phyloP scores from a whole-genome alignment of 2,113 vertebrate species.

The Candoia aspera region DNA sequence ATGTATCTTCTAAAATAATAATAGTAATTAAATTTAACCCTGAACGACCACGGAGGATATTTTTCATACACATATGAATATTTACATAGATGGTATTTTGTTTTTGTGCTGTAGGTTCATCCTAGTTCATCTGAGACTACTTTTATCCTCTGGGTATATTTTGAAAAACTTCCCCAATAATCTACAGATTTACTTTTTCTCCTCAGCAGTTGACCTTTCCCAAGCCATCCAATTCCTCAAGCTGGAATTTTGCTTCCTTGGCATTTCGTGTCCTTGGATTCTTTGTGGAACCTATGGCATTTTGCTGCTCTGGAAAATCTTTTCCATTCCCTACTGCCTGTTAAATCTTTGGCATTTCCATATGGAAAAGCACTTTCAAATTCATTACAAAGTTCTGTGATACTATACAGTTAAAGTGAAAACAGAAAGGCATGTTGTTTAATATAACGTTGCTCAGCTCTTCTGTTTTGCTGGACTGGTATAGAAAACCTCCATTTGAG shows the following conservation, averaged over 20 bases:
- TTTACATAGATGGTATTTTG: background rate
- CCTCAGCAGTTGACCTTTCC: background rate
- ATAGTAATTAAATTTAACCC: background rate
- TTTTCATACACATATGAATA: background rate
- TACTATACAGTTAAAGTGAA: background rate
- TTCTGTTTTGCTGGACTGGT: background rate
- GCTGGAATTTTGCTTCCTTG: background rate
- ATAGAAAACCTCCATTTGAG: background rate
- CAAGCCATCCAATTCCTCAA: background rate
- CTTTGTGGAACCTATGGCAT: background rate
- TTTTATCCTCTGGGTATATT: background rate
- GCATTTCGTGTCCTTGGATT: background rate
- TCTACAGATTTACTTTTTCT: background rate
- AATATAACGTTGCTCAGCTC: slow-evolving; percentile 41
- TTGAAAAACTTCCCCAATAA: background rate
- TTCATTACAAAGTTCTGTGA: slow-evolving; percentile 2
- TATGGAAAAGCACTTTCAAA: slow-evolving; percentile 37
- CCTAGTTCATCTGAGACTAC: background rate
- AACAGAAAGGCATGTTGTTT: slow-evolving; percentile 54
- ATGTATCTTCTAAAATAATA: background rate
- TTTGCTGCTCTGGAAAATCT: background rate
- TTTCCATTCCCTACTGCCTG: background rate
- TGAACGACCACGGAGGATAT: background rate
- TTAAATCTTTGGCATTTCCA: slow-evolving; percentile 24
- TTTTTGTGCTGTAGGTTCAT: background rate